phyloP scores from a whole-genome alignment of 2,113 vertebrate species.

The Eretmochelys imbricata region DNA sequence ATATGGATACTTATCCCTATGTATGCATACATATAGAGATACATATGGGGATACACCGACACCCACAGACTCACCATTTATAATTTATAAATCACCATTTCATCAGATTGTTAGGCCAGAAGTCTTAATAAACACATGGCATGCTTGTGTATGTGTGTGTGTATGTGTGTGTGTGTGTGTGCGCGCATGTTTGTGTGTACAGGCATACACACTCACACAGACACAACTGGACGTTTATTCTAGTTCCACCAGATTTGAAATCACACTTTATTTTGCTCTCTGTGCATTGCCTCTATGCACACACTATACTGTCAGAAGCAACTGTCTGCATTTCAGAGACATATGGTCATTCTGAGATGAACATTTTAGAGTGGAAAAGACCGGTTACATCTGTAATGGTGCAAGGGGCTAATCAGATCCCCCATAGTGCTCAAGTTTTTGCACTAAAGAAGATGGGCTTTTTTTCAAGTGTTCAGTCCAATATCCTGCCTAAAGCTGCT shows the following conservation, averaged over 20 bases:
- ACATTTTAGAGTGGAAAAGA: background rate
- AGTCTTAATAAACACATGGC: background rate
- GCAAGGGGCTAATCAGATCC: background rate
- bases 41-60: background rate
- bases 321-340: background rate
- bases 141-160: background rate
- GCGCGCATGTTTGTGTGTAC: background rate
- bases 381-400: background rate
- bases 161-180: background rate
- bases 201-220: background rate
- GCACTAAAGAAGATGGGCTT: constrained; percentile 27
- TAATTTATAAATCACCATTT: background rate
- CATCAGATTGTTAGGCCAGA: constrained; percentile 33
- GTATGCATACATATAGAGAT: background rate
- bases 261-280: background rate
- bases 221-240: background rate
- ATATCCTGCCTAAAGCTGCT: background rate
- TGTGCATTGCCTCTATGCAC: background rate
- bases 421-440: background rate
- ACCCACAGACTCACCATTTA: background rate
- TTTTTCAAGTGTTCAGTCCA: constrained; percentile 21
- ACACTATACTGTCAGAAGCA: background rate
- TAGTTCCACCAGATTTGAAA: background rate
- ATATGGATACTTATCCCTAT: background rate
- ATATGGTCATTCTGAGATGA: background rate